Evolutionary conservation across 1,140 invertebrate species (phyloP).

Genomic region (Zaprionus africanus): DNA sequence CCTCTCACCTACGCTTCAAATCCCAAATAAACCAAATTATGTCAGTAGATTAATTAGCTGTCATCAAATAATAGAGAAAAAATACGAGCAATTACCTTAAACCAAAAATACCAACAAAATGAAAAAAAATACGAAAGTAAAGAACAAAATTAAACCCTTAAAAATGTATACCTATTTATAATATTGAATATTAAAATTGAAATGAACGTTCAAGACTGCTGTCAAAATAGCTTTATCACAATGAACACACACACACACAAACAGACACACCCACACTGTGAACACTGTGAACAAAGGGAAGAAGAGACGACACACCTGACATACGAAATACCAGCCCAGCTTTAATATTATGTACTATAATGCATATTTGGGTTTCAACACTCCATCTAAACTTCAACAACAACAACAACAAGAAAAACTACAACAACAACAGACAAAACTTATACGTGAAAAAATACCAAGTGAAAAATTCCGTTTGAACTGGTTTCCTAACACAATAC

Average conservation of each 20-base stretch:
- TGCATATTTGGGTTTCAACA: constrained; percentile 79
- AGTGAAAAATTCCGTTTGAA: constrained; percentile 66
- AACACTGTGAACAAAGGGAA: constrained; percentile 39
- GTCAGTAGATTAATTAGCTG: constrained; percentile 22
- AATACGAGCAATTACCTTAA: constrained; percentile 6
- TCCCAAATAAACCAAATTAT: neutral
- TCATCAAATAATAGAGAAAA: constrained; percentile 12
- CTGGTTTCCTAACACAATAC: constrained; percentile 74
- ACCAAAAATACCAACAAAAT: constrained; percentile 19
- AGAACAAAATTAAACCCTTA: constrained; percentile 48
- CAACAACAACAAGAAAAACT: constrained; percentile 31
- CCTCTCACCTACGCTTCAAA: neutral
- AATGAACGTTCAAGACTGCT: constrained; percentile 82
- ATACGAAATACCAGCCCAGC: constrained; percentile 63
- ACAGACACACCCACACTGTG: constrained; percentile 30
- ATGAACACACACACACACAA: constrained; percentile 35
- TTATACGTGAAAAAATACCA: constrained; percentile 26
- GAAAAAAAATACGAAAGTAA: constrained; percentile 12
- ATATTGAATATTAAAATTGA: constrained; percentile 81
- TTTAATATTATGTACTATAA: constrained; percentile 70
- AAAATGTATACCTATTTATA: constrained; percentile 81
- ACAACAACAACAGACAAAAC: constrained; percentile 33
- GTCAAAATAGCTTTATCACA: constrained; percentile 83
- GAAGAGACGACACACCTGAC: constrained; percentile 20
- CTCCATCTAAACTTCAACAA: constrained; percentile 39